Conservation (phyloP, 2,113 vertebrate genomes). For the Phaethon lepturus region DNA sequence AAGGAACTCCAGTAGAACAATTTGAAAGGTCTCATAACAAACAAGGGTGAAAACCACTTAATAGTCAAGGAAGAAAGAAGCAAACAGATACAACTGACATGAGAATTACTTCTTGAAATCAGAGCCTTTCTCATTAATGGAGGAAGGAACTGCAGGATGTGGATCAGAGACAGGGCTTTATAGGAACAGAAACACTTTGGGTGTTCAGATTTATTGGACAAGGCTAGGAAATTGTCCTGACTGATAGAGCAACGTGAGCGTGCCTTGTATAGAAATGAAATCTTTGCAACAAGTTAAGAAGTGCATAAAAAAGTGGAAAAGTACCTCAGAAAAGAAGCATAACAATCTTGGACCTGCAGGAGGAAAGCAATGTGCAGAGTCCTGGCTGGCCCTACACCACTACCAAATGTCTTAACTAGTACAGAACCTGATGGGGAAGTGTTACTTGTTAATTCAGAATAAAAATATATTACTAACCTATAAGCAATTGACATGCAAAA, state of each 20-base stretch:
- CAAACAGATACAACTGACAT: neutral
- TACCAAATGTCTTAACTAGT: neutral
- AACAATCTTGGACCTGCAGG: neutral
- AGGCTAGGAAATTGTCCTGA: neutral
- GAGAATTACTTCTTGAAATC: neutral
- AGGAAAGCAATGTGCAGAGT: slow-evolving; percentile 9
- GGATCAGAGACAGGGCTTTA: too few relatives aligned
- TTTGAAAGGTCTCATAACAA: neutral
- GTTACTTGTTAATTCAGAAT: neutral
- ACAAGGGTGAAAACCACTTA: neutral
- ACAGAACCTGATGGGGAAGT: neutral
- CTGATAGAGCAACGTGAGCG: neutral
- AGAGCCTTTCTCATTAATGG: too few relatives aligned
- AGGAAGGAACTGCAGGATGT: too few relatives aligned
- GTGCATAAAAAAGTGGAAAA: neutral
- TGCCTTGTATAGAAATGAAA: neutral
- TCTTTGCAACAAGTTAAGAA: neutral
- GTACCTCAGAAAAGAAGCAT: neutral
- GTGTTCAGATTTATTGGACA: neutral
- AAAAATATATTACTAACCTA: neutral
- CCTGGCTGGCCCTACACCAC: neutral
- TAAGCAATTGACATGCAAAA: neutral
- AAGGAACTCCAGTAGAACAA: neutral
- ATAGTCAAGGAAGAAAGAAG: neutral
- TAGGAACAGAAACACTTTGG: neutral